Base-by-base conservation (phyloP, 1,140 invertebrate genomes). In the Trachymyrmex septentrionalis region DNA sequence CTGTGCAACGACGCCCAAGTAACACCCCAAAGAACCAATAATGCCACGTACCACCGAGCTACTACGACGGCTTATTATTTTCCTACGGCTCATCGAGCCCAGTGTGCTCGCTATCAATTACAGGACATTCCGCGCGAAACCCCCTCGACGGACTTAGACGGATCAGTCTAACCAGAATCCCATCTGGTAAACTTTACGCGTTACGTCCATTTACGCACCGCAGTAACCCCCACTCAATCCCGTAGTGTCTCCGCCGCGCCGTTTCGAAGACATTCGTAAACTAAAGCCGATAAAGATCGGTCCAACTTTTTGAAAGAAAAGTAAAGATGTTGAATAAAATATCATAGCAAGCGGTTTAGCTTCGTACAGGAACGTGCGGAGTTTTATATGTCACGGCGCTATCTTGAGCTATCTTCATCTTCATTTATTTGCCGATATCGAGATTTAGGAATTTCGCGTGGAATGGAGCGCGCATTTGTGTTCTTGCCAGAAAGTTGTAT, bases 101-200 rank as follows among this genome's bases (percentile, higher is more conserved):
- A 92, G 81, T 93, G 91, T 92, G 90, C 90, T 91, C 67, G 88
- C 92, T 93, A 93, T 93, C 92, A 93, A 93, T 93, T 93, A 93
- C 92, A 90, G 87, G 88, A 93, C 90, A 93, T 93, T 93, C 91
- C 92, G 86, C 64, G 89, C 87, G 82, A 86, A 63, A 59, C 87
- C 84, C 91, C 88, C 80, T 72, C 24, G 21, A 81, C 77, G 89
- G 93, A 92, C 91, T 94, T 94, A 92, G 88, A 90, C 75, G 93
- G 93, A 94, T 94, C 93, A 94, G 92, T 89, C 91, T 92, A 91
- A 94, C 92, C 93, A 89, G 92, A 94, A 93, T 94, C 93, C 93
- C 94, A 94, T 94, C 93, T 94, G 93, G 88, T 93, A 91, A 93
- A 91, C 89, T 93, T 92, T 89, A 67, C 71, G 59, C 78, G 90